Evolutionary conservation across 2,113 vertebrate species (phyloP).

Genomic region (Toxostoma redivivum): DNA sequence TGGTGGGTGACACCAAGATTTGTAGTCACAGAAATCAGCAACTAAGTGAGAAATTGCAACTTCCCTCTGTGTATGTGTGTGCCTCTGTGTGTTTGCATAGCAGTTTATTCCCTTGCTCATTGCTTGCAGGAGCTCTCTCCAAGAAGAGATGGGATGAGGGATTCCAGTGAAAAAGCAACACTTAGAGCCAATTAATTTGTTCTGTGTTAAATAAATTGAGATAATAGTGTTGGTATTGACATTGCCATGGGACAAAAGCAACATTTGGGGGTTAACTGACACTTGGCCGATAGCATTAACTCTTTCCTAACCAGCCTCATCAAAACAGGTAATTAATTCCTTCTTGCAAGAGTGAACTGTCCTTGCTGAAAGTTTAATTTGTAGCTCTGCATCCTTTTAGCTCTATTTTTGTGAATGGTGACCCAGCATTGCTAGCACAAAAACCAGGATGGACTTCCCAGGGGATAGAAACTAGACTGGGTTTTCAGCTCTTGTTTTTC

Average conservation of each 20-base stretch:
- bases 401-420: neutral
- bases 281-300: slow-evolving; percentile 24
- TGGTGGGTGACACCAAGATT: neutral
- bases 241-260: slow-evolving; percentile 13
- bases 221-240: neutral
- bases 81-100: neutral
- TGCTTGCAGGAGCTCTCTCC: neutral
- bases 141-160: neutral
- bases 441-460: neutral
- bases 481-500: neutral
- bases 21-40: neutral
- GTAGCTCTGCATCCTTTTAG: neutral
- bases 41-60: neutral
- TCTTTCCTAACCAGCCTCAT: neutral
- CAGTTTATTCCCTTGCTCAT: neutral
- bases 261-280: neutral
- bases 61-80: neutral
- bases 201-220: neutral
- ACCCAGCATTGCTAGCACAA: neutral
- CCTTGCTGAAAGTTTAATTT: slow-evolving; percentile 24
- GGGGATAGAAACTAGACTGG: neutral
- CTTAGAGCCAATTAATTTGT: neutral
- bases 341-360: neutral
- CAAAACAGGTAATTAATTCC: neutral
- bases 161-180: neutral